Evolutionary conservation across 1,140 invertebrate genomes (phyloP).

Genomic region (Heliconius eleuchia): DNA sequence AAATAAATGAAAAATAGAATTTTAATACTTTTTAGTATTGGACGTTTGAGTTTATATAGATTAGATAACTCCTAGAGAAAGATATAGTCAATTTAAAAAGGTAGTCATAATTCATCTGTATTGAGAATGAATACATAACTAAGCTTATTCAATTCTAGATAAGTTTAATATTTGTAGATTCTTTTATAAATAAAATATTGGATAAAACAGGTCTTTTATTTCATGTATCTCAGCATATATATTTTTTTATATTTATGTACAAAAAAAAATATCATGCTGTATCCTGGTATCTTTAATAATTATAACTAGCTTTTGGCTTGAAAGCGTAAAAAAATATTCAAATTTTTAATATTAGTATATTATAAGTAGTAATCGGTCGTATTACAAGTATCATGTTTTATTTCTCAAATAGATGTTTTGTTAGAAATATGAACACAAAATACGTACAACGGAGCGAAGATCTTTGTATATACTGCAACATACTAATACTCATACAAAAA

Average conservation of each 20-base stretch:
- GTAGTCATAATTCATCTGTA: background rate
- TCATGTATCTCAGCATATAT: background rate
- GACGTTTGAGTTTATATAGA: conserved; percentile 5
- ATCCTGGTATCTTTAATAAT: no score
- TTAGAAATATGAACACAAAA: no score
- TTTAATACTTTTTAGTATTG: conserved; percentile 23
- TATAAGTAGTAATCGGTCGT: no score
- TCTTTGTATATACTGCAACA: no score
- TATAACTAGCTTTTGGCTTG: no score
- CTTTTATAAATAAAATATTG: conserved; percentile 30
- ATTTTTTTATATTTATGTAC: background rate
- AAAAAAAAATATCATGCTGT: no score
- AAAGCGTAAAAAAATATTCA: no score
- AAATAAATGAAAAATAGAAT: conserved; percentile 8
- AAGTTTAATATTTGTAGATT: conserved; percentile 23
- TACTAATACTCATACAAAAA: no score
- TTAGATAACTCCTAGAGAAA: background rate
- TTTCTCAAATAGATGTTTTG: no score
- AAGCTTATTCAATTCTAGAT: background rate
- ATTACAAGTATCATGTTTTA: no score
- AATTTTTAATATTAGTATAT: no score
- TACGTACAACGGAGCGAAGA: no score
- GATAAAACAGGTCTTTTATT: conserved; percentile 20
- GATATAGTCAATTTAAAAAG: background rate
- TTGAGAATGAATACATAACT: background rate